Conservation (phyloP, 92 coral and sea anemone genomes). For the Epizoanthus rinbou region DNA sequence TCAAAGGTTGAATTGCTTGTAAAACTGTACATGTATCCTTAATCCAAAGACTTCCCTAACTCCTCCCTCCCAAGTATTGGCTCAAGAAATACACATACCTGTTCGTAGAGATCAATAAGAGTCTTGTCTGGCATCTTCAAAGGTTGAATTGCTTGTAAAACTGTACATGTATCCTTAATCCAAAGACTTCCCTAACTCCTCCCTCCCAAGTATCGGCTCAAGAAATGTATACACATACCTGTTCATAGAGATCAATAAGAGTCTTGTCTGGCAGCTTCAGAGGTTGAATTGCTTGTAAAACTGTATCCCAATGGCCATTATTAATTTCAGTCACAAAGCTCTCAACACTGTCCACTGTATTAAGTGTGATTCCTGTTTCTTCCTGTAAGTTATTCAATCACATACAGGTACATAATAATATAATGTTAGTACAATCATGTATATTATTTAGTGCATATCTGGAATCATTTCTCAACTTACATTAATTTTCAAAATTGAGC, state of each 20-base stretch:
- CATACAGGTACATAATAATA: too few relatives aligned
- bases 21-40: slow-evolving; percentile 68
- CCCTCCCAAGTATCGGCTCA: neutral
- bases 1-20: slow-evolving; percentile 96
- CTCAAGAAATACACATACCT: slow-evolving; percentile 54
- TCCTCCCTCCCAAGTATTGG: neutral
- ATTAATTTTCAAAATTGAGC: too few relatives aligned
- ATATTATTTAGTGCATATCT: too few relatives aligned
- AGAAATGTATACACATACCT: slow-evolving; percentile 58
- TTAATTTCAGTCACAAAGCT: slow-evolving; percentile 96
- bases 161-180: slow-evolving; percentile 56
- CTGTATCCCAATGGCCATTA: slow-evolving; percentile 99
- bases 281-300: slow-evolving; percentile 93
- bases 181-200: neutral
- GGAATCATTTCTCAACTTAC: too few relatives aligned
- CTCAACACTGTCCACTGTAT: slow-evolving; percentile 98
- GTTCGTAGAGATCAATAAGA: slow-evolving; percentile 97
- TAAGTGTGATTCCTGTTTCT: slow-evolving; percentile 93
- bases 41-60: neutral
- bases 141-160: slow-evolving; percentile 93
- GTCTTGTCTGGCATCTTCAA: slow-evolving; percentile 96
- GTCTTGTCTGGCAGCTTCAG: slow-evolving; percentile 95
- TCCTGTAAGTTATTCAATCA: slow-evolving; percentile 70
- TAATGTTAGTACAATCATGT: too few relatives aligned
- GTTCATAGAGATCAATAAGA: slow-evolving; percentile 97